Conservation (phyloP, 1,140 invertebrate species). For the Drosophila tropicalis region DNA sequence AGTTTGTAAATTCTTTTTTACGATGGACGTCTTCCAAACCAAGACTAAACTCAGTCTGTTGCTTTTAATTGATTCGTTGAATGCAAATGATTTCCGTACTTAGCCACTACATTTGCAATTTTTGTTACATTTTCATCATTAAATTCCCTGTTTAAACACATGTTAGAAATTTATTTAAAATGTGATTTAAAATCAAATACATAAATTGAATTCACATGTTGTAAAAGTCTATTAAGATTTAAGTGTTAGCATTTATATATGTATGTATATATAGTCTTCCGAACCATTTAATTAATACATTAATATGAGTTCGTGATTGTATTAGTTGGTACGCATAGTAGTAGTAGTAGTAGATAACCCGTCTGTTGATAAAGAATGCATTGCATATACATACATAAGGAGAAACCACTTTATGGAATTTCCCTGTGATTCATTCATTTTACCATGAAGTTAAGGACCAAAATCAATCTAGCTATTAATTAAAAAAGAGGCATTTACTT, state of each 20-base stretch:
- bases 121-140: too few species aligned
- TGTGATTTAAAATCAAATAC: too few species aligned
- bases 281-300: neutral
- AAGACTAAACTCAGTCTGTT: too few species aligned
- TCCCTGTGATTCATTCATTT: neutral
- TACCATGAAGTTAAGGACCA: neutral
- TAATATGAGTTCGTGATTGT: neutral
- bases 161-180: too few species aligned
- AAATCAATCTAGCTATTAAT: neutral
- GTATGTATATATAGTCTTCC: neutral
- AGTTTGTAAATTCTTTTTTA: neutral
- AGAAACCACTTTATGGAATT: neutral
- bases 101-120: too few species aligned
- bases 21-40: too few species aligned
- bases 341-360: neutral
- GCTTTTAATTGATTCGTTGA: too few species aligned
- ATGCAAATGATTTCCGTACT: too few species aligned
- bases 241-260: neutral
- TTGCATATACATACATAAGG: neutral
- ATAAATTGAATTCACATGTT: neutral
- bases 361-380: neutral
- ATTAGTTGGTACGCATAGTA: neutral
- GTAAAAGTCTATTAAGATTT: neutral
- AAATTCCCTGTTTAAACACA: too few species aligned
- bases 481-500: constrained; percentile 24